phyloP scores from a whole-genome alignment of 1,140 invertebrate genomes.

The Brachionus rubens region DNA sequence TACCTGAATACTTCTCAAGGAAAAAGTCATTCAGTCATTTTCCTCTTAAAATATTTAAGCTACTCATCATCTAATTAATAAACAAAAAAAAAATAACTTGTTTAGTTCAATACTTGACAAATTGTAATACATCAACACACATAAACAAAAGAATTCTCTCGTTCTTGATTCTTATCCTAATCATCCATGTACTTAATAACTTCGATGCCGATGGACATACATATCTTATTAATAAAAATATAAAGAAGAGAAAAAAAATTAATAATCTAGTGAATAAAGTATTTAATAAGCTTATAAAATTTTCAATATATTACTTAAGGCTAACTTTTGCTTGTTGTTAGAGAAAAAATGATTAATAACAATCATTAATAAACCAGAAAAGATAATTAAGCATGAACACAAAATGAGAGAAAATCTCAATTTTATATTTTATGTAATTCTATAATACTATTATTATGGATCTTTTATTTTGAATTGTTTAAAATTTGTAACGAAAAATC shows the following conservation, averaged over 20 bases:
- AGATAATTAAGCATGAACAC: constrained; percentile 32
- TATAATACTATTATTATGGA: background rate
- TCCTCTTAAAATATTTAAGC: no score
- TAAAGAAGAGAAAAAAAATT: background rate
- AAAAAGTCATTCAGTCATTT: no score
- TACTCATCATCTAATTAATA: no score
- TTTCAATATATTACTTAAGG: constrained; percentile 7
- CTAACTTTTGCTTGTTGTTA: constrained; percentile 6
- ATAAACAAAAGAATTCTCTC: background rate
- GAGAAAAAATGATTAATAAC: constrained; percentile 11
- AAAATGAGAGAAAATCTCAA: background rate
- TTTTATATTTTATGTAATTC: background rate
- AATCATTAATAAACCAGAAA: constrained; percentile 29
- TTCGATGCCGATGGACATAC: background rate
- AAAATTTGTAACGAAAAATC: no score
- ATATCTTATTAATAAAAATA: constrained; percentile 20
- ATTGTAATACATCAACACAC: background rate
- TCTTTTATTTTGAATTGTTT: background rate
- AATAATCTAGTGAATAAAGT: no score
- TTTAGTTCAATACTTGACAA: constrained; percentile 22
- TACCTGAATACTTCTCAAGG: no score
- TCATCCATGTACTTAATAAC: constrained; percentile 18
- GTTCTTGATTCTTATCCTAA: background rate
- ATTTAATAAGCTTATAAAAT: constrained; percentile 32
- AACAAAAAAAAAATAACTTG: background rate